Evolutionary conservation across 1,140 invertebrate genomes (phyloP), one percentile per base, ranked within the genome.

Genomic region (Manduca sexta): DNA sequence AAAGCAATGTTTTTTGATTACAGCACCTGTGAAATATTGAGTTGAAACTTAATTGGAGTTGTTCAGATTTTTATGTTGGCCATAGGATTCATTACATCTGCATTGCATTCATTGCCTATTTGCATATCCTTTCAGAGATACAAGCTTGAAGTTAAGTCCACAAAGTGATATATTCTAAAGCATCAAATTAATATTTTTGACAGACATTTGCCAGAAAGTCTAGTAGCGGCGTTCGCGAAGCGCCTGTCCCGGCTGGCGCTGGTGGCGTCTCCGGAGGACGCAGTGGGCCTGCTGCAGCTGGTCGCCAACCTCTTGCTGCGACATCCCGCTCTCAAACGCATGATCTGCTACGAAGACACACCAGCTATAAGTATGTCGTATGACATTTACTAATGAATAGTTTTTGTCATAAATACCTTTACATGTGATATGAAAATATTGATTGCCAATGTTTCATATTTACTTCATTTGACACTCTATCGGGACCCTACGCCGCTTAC

Each of bases 141-240:
- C 21, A 26, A 5, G 0, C 21, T 5, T 26, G 21, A 5, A 2
- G n/a, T n/a, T n/a, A n/a, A n/a, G n/a, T n/a, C n/a, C n/a, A n/a
- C n/a, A n/a, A n/a, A n/a, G n/a, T n/a, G n/a, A n/a, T 34, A 2
- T 34, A 8, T n/a, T 17, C 0, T 11, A 18, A 18, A 40, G 12
- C 16, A 17, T 7, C 16, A n/a, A 2, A 2, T n/a, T 38, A 3
- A 10, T 11, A 18, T 40, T 0, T 16, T 31, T 31, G 87, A 15
- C 74, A 96, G 94, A 0, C 96, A 98, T 88, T 87, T 99, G 50
- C 96, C 97, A 0, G 93, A 97, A 69, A 91, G 93, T 57, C 76
- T 98, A 45, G 96, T 98, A 6, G 97, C 96, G 0, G 95, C 97
- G 2, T 99, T 99, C 86, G 92, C 92, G 2, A 99, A 99, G 86